A percentile compares a stretch with the other conserved stretches of the same genome.
phyloP scores from a whole-genome alignment of 2,888 invertebrate genomes.

The Mesopsocus fuscifrons region DNA sequence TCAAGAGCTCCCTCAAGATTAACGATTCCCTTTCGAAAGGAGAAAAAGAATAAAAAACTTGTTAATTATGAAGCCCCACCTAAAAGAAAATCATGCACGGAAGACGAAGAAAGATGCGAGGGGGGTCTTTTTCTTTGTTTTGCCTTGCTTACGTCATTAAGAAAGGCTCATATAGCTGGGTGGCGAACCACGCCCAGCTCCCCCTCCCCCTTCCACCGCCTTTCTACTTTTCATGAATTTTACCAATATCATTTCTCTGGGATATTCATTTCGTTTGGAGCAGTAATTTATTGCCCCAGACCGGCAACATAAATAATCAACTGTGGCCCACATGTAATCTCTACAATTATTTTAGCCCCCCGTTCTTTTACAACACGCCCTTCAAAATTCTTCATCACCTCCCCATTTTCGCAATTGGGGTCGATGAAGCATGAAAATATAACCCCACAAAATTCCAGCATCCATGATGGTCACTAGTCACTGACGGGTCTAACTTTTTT shows the following conservation, averaged over 20 bases:
- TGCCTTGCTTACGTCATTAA: conserved; percentile 34
- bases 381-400: no score
- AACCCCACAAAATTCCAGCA: no score
- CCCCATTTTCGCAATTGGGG: no score
- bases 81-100: conserved; percentile 11
- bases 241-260: conserved; percentile 10
- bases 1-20: conserved; percentile 8
- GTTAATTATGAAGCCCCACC: conserved; percentile 11
- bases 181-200: conserved; percentile 5
- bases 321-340: conserved; percentile 8
- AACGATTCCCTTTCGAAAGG: conserved; percentile 7
- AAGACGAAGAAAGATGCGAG: conserved; percentile 11
- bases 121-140: conserved; percentile 29
- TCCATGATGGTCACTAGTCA: no score
- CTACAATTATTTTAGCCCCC: conserved; percentile 9
- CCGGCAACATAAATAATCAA: conserved; percentile 10
- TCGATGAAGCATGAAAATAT: no score
- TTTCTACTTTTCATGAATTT: conserved; percentile 11
- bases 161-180: conserved; percentile 17
- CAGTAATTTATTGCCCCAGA: conserved; percentile 7
- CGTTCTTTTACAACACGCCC: no score
- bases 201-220: conserved; percentile 2
- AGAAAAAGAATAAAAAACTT: conserved; percentile 7
- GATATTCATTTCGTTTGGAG: conserved; percentile 10
- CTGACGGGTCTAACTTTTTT: no score